Percentiles rank a stretch among this genome's conserved stretches.
Conservation (phyloP, 2,797 vertebrate genomes). For the Kryptolebias ocellatus region DNA sequence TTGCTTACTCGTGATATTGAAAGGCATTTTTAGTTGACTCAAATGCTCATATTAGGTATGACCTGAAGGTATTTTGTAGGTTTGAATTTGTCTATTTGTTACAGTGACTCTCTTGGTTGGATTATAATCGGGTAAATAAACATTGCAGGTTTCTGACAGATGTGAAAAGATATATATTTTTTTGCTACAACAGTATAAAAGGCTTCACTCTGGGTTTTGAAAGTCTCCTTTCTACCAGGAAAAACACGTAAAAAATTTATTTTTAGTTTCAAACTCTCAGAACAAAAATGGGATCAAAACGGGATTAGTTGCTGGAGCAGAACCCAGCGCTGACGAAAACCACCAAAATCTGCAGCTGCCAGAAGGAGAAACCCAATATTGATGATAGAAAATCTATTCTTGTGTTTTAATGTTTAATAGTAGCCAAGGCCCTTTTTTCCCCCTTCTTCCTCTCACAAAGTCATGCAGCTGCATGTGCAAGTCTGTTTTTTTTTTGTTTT, state of each 20-base stretch:
- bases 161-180: neutral
- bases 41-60: conserved; percentile 38
- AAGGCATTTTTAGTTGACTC: conserved; percentile 46
- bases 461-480: conserved; percentile 69
- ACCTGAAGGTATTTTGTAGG: conserved; percentile 5
- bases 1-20: conserved; percentile 54
- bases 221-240: neutral
- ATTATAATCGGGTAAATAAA: neutral
- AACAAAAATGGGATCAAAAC: conserved; percentile 29
- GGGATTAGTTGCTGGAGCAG: conserved; percentile 27
- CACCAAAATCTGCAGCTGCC: conserved; percentile 26
- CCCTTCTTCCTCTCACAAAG: conserved; percentile 37
- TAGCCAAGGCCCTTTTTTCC: conserved; percentile 49
- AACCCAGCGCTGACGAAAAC: conserved; percentile 31
- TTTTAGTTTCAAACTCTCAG: conserved; percentile 30
- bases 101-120: neutral
- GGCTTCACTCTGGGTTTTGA: conserved; percentile 30
- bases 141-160: conserved; percentile 28
- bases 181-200: conserved; percentile 11
- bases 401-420: conserved; percentile 47
- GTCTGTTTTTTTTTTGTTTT: conserved; percentile 31
- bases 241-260: conserved; percentile 9
- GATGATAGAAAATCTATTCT: conserved; percentile 36
- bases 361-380: conserved; percentile 26
- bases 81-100: conserved; percentile 7